These are phyloP conservation scores for Liopterus haemorrhoidalis DNA, from an alignment of 2,888 invertebrate species.

Conservation along the genomic window DNA sequence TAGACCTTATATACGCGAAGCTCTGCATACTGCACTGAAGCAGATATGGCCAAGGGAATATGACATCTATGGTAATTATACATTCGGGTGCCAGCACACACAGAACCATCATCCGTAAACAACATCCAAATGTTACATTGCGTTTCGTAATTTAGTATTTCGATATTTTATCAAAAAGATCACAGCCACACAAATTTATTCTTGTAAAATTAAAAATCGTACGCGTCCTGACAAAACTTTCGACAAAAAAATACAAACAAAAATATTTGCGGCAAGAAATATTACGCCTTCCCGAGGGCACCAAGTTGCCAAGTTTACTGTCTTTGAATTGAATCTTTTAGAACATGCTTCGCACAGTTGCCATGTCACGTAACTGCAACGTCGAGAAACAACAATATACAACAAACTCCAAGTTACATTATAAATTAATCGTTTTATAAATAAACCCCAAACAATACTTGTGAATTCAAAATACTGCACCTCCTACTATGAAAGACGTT, in stretches of 20 bases:
- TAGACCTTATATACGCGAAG: slow-evolving; percentile 15
- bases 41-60: no score
- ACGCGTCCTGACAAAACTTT: not conserved
- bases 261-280: slow-evolving; percentile 19
- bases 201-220: slow-evolving; percentile 2
- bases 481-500: slow-evolving; percentile 40
- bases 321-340: slow-evolving; percentile 37
- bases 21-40: slow-evolving; percentile 22
- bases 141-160: slow-evolving; percentile 22
- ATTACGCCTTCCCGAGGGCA: slow-evolving; percentile 23
- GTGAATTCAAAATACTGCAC: slow-evolving; percentile 29
- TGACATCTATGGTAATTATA: slow-evolving; percentile 6
- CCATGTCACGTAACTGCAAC: slow-evolving; percentile 47
- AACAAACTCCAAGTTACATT: slow-evolving; percentile 46
- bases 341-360: slow-evolving; percentile 46
- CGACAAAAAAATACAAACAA: not conserved
- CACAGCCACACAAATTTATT: no score
- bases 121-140: slow-evolving; percentile 22
- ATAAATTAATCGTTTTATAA: slow-evolving; percentile 34
- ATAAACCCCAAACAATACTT: slow-evolving; percentile 23
- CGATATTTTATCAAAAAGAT: slow-evolving; percentile 15
- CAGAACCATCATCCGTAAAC: slow-evolving; percentile 23
- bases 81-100: slow-evolving; percentile 20
- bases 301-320: slow-evolving; percentile 35
- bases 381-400: slow-evolving; percentile 36